Evolutionary conservation across 2,888 invertebrate species (phyloP).

Genomic region (Drosophila bunnanda): DNA sequence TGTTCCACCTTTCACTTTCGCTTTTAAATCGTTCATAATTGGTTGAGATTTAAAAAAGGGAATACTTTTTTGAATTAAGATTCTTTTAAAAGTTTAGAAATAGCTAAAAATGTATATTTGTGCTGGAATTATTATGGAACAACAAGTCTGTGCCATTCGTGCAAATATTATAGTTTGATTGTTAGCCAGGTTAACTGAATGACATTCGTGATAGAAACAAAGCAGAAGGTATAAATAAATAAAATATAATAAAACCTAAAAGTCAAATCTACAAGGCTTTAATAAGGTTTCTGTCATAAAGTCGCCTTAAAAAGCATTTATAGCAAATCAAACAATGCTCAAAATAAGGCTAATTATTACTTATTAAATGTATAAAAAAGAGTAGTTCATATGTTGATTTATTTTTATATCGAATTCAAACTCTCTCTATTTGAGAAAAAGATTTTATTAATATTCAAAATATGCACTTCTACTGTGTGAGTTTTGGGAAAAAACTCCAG

Average conservation of each 20-base stretch:
- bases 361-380: too few relatives aligned
- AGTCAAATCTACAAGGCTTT: background rate
- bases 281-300: background rate
- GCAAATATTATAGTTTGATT: too few relatives aligned
- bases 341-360: too few relatives aligned
- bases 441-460: background rate
- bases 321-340: too few relatives aligned
- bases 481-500: background rate
- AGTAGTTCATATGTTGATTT: background rate
- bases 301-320: too few relatives aligned
- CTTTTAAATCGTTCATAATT: background rate
- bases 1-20: conserved; percentile 5
- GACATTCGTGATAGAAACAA: too few relatives aligned
- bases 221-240: too few relatives aligned
- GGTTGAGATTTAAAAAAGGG: background rate
- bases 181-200: too few relatives aligned
- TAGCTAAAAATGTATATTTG: background rate
- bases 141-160: background rate
- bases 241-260: background rate
- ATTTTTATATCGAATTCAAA: background rate
- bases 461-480: background rate
- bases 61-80: background rate
- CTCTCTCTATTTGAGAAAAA: background rate
- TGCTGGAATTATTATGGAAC: background rate
- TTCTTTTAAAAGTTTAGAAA: too few relatives aligned